Conservation (phyloP, 2,888 invertebrate genomes). For the Cecidostiba fungosa region DNA sequence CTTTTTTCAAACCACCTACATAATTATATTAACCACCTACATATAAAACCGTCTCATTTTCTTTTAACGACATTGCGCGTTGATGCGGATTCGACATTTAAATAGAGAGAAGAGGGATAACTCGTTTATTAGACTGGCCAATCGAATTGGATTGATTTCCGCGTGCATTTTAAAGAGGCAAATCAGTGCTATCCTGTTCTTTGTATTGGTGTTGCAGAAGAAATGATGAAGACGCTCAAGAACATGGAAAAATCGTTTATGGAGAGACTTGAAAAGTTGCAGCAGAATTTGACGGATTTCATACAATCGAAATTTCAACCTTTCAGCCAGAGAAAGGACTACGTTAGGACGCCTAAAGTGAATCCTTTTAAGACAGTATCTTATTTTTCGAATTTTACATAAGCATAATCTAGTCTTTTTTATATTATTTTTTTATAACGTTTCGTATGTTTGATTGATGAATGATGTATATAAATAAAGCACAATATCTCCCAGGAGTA, state of each 20-base stretch:
- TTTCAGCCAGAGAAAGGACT: neutral
- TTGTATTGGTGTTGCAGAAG: conserved; percentile 66
- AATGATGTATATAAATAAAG: neutral
- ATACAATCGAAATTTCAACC: conserved; percentile 40
- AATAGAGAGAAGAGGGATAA: neutral
- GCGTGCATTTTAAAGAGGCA: neutral
- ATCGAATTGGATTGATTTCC: neutral
- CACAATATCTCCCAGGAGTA: neutral
- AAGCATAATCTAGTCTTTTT: neutral
- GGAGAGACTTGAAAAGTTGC: conserved; percentile 68
- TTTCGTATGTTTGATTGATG: no score
- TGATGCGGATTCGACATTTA: neutral
- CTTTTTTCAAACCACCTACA: neutral
- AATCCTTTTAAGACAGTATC: conserved; percentile 54
- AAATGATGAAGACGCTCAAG: conserved; percentile 69
- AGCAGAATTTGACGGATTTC: conserved; percentile 52
- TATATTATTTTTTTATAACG: conserved; percentile 21
- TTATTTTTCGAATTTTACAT: conserved; percentile 44
- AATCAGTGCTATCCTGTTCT: neutral
- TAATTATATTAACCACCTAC: no score
- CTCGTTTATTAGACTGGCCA: neutral
- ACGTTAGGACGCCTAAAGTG: conserved; percentile 20
- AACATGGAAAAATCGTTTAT: conserved; percentile 69
- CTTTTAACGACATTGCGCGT: neutral
- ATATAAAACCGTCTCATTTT: neutral